Evolutionary conservation across 2,113 vertebrate species (phyloP).

Genomic region (Microtus ochrogaster): DNA sequence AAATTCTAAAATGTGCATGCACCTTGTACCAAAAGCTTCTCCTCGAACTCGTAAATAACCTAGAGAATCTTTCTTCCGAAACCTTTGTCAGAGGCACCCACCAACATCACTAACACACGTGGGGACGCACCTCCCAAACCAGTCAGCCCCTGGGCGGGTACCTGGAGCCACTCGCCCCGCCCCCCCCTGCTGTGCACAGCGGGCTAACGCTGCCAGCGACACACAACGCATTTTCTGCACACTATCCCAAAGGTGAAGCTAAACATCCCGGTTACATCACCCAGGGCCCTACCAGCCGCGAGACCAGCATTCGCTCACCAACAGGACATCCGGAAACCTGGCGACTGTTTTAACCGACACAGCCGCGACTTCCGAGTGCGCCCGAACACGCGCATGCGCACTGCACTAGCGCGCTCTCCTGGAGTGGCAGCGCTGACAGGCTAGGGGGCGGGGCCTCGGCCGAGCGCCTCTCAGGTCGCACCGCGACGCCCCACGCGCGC

Average conservation of each 20-base stretch:
- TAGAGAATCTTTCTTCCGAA: not conserved
- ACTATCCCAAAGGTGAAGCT: no score
- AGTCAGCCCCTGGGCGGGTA: not conserved
- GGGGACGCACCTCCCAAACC: not conserved
- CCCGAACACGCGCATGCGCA: not conserved
- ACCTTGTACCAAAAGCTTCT: not conserved
- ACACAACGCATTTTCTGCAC: not conserved
- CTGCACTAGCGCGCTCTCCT: fast-evolving
- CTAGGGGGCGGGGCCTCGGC: not conserved
- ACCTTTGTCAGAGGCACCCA: not conserved
- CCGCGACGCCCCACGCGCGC: fast-evolving
- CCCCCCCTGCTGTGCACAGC: not conserved
- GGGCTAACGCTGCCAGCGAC: not conserved
- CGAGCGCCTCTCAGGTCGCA: not conserved
- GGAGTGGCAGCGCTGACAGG: fast-evolving
- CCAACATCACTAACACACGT: not conserved
- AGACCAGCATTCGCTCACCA: not conserved
- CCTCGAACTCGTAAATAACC: not conserved
- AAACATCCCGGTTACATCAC: not conserved
- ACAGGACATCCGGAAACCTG: no score
- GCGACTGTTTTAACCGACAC: no score
- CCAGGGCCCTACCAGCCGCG: not conserved
- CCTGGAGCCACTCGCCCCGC: not conserved
- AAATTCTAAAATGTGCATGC: not conserved
- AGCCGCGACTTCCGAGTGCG: not conserved